phyloP scores from a whole-genome alignment of 2,797 vertebrate species.

The Spinibarbus caldwelli region DNA sequence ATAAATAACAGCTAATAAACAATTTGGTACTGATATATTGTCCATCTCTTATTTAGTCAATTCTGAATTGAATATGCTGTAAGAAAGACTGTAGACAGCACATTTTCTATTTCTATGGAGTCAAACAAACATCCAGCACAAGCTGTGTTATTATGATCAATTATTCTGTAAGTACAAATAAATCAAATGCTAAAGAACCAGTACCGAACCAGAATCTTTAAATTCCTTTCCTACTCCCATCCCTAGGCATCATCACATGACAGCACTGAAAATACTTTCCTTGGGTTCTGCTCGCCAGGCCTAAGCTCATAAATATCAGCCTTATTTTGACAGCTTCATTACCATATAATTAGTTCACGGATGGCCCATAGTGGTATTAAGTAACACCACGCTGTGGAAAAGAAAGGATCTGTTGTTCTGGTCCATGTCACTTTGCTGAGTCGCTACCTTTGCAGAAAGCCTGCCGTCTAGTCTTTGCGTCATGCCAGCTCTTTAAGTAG shows the following conservation, averaged over 20 bases:
- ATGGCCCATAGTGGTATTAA: slow-evolving; percentile 33
- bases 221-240: background rate
- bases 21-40: background rate
- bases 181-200: background rate
- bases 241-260: background rate
- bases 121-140: background rate
- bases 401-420: slow-evolving; percentile 37
- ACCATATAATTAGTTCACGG: slow-evolving; percentile 51
- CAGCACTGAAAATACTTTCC: background rate
- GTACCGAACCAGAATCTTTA: background rate
- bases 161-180: background rate
- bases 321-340: slow-evolving; percentile 47
- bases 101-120: background rate
- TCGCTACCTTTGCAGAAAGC: slow-evolving; percentile 59
- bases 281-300: background rate
- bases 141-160: background rate
- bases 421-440: slow-evolving; percentile 55
- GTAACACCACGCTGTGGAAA: slow-evolving; percentile 34
- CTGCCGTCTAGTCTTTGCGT: slow-evolving; percentile 53
- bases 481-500: slow-evolving; percentile 51
- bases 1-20: background rate
- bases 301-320: slow-evolving; percentile 32
- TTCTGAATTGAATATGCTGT: background rate
- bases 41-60: background rate
- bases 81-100: background rate